Base-by-base conservation (phyloP, 2,888 invertebrate species). In the Pasiphila rectangulata region DNA sequence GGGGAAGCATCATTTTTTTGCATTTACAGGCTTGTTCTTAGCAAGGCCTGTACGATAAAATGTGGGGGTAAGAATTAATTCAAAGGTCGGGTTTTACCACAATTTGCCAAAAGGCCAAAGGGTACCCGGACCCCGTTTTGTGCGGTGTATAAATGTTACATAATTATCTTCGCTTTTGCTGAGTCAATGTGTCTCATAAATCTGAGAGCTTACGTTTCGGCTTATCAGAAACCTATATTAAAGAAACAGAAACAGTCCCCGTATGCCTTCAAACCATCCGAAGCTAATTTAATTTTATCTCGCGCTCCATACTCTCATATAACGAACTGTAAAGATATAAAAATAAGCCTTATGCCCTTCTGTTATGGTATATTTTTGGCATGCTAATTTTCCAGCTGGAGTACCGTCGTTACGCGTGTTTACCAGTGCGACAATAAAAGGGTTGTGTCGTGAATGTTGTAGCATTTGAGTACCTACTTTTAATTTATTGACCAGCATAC, bases 361-460 rank as follows among this genome's bases (percentile, higher is more conserved):
- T 17, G 20, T 1, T 20, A 45, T 13, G 32, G 30, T 39, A 13
- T 12, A 43, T 53, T 45, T n/a, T n/a, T n/a, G n/a, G n/a, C n/a
- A 38, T 40, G 5, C n/a, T 7, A 13, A 10, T n/a, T n/a, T 42
- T 42, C 12, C 12, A 38, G 19, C 39, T 27, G 20, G 25, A 25
- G 20, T 20, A 30, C 35, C 30, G 25, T 52, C 50, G 51, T 45
- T 48, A 40, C 45, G 47, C 42, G 44, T 45, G 40, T 49, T 54
- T 43, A 37, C 51, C 46, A 36, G 39, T 42, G 45, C 39, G 58
- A 52, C 52, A 56, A 46, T 56, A 58, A 58, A 56, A 54, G 52
- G 58, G 50, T 54, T 53, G 32, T 32, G 32, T 32, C 17, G 32
- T 32, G 50, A 52, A 56, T 54, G 46, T 51, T 50, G 54, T 56